Base-by-base conservation (phyloP, 1,140 invertebrate species). In the Araneus ventricosus region DNA sequence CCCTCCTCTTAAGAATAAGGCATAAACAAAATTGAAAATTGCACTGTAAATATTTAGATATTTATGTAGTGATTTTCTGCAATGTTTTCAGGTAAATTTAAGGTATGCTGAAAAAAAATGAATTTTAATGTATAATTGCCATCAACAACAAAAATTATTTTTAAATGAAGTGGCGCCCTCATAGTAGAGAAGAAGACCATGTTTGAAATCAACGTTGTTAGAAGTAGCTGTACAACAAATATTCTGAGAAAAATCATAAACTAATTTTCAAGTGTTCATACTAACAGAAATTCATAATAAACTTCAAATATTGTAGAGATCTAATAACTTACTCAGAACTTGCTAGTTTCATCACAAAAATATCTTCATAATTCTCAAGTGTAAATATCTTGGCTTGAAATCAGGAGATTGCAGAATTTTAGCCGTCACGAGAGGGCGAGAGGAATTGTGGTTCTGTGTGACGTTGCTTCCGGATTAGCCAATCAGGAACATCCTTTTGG, bases 151-250 rank as follows among this genome's bases (percentile, higher is more conserved):
- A 80, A 93, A 79, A 93, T 93, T 84, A 87, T 93, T 92, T 92
- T 93, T 93, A 87, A 93, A 93, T 93, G 61, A 75, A 88, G 91
- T 93, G 91, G 91, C 91, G 91, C 91, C 91, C 91, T 93, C 91
- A 27, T 80, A 93, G 75, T 57, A 39, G 30, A 67, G 90, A 93
- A 93, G 91, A 93, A 93, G 91, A 93, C 91, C 91, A 93, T 93
- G 63, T 87, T 93, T 59, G 67, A 30, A 75, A 61, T 61, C 39
- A 59, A 59, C 67, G 70, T 41, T 88, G 91, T 79, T 93, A 20
- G 67, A 88, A 92, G 91, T 87, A 75, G 30, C 57, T 80, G 79
- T 41, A 88, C 45, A 34, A 57, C 39, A 59, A 93, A 93, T 85
- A 79, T n/a, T 88, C 70, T 63, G 61, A 79, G 52, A 88, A 93